Base-by-base conservation (phyloP, 2,113 vertebrate genomes). In the Anoura caudifer region DNA sequence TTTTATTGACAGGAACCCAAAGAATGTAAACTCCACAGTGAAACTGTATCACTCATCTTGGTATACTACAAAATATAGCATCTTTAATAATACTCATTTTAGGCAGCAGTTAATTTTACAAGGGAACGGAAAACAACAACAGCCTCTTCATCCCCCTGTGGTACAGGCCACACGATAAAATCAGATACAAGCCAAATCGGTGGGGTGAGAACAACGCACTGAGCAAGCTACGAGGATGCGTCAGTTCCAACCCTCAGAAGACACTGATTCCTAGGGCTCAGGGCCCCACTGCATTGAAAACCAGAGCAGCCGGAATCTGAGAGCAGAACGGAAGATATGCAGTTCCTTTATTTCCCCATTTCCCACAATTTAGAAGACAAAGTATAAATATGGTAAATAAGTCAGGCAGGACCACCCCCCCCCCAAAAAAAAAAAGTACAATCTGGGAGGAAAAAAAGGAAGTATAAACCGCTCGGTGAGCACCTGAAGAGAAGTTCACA, bases 71-170 rank as follows among this genome's bases (percentile, higher is more conserved):
- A 91, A 1, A 79, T 0, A 69, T 0, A 67, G 28, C 63, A 52
- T 91, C 56, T 86, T 92, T 89, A 95, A 7, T 94, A 92, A 19
- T 50, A 5, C 84, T 96, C 95, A 95, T 82, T 96, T 61, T 36
- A 38, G 76, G 88, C 95, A n/a, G 56, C 82, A 80, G 95, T 96
- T 96, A 87, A 94, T 90, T 96, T 96, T 50, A 96, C 28, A 24
- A 95, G 84, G 50, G 31, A 96, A 89, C 80, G 75, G 90, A 72
- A 83, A 97, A 73, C 20, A 59, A 79, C 26, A 76, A 63, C 22
- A 91, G 79, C 76, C 72, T 61, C 80, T 16, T 77, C 50, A 61
- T n/a, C 52, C 56, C 26, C 36, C 41, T n/a, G 28, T 33, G 90
- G 73, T 77, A 87, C 3, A 95, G 59, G 89, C 52, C 41, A 65